Base-by-base conservation (phyloP, 2,888 invertebrate species). In the Cyrtodaria siliqua region DNA sequence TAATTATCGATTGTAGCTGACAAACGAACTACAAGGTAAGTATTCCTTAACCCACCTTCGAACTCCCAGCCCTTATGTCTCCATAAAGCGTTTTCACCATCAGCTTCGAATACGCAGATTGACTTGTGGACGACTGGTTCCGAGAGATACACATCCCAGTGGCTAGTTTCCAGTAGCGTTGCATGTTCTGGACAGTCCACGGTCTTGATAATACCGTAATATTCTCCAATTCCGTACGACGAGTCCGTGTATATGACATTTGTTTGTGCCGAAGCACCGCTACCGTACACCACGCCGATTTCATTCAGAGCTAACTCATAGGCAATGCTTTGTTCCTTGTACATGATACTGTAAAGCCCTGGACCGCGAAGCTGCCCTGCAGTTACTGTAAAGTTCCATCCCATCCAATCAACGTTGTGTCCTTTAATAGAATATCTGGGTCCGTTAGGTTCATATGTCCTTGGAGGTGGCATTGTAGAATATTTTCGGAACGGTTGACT, bases 221-320 rank as follows among this genome's bases (percentile, higher is more conserved):
- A 73, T 49, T 70, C 66, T 8, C 86, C 86, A 20, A 85, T 74
- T 1, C 83, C 80, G 40, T 79, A 86, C 1, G 77, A 57, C 1
- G 83, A 72, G 52, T 83, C 83, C 12, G 76, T 73, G 59, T 79
- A 79, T 12, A 79, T 67, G 14, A 83, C 75, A 29, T 83, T 76
- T 1, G 71, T 75, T n/a, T 84, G 82, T 1, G 76, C 66, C 1
- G 77, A 63, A 0, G 71, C 61, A 3, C 74, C 83, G 20, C 71
- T 78, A 0, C 84, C 82, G 67, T 87, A 87, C 8, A 83, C 59
- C 0, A 83, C 70, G 2, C 66, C 68, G 1, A 85, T 74, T 16
- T 87, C 87, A 52, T 85, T 84, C 20, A 87, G 62, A n/a, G 85
- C 69, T 0, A 86, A 66, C 55, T 88, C 88, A 50, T 87, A 88